Base-by-base conservation (phyloP, 2,888 invertebrate genomes). In the Zhengitettix transpicula region DNA sequence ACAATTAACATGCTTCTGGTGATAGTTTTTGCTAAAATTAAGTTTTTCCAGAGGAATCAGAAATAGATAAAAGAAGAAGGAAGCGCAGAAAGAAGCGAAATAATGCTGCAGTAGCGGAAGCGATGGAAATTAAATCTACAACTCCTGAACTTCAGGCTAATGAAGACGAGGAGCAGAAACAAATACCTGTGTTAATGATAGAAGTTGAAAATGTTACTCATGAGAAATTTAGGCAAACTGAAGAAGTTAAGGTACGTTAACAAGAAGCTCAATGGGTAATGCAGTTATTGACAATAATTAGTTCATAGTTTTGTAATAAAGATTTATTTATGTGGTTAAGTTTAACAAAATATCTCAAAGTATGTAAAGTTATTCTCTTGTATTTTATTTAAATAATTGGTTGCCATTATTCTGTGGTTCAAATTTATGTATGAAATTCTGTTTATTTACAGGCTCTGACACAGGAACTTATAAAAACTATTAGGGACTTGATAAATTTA, bases 381-480 rank as follows among this genome's bases (percentile, higher is more conserved):
- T 28, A 28, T 28, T 28, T 28, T 5, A 28, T 28, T 28, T 28
- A 5, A 28, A 28, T 5, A 7, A 7, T 7, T 7, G 2, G 28
- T 7, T 28, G 28, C 2, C 28, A 28, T 28, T 7, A 2, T 28
- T 28, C 17, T 17, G 55, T 57, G 40, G n/a, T 9, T 57, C 1
- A 42, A 16, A 52, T 17, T 42, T 58, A 11, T 60, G 9, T 54
- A 42, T 51, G 8, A 28, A 2, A 28, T 28, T 28, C 28, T 7
- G 7, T 28, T 28, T 28, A 28, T 40, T 47, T 55, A 7, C 66
- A 83, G 81, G 97, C 97, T 0, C 71, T 96, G 60, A 96, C 94
- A 0, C 95, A 96, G 73, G 97, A 98, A 78, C 84, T 97, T 61
- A 94, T 97, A 55, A 95, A 97, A 75, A 98, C 97, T 0, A 95